These are phyloP conservation scores for Philopedon plagiatum DNA, from an alignment of 2,888 invertebrate species.

Conservation along the genomic window DNA sequence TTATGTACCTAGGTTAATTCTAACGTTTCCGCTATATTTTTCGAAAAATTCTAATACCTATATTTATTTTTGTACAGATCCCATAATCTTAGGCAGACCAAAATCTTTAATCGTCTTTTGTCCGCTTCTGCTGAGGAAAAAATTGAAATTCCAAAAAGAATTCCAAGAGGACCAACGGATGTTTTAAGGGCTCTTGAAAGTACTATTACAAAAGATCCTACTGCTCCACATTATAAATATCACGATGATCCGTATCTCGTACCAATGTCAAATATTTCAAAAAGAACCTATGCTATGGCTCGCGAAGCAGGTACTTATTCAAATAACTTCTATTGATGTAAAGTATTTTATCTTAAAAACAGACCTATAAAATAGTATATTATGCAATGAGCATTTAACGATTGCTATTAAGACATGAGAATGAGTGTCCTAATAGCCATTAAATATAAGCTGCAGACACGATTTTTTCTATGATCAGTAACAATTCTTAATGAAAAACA, in stretches of 20 bases:
- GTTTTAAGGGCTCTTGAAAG: slow-evolving; percentile 84
- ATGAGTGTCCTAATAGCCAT: too few relatives aligned
- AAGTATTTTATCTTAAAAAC: too few relatives aligned
- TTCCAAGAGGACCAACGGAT: slow-evolving; percentile 85
- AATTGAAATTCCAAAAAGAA: slow-evolving; percentile 78
- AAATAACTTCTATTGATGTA: background rate
- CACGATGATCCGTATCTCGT: slow-evolving; percentile 93
- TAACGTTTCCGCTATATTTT: too few relatives aligned
- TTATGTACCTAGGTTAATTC: too few relatives aligned
- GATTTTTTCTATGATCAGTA: too few relatives aligned
- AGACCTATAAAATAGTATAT: too few relatives aligned
- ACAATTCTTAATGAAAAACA: too few relatives aligned
- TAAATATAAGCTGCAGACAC: too few relatives aligned
- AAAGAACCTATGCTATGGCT: slow-evolving; percentile 83
- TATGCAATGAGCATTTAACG: too few relatives aligned
- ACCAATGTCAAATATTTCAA: slow-evolving; percentile 79
- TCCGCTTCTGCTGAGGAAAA: slow-evolving; percentile 61
- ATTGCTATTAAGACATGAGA: too few relatives aligned
- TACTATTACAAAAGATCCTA: slow-evolving; percentile 82
- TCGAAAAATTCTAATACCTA: too few relatives aligned
- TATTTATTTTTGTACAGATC: slow-evolving; percentile 7
- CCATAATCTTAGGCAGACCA: slow-evolving; percentile 9
- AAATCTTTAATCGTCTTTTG: slow-evolving; percentile 27
- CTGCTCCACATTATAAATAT: slow-evolving; percentile 91
- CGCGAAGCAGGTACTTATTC: slow-evolving; percentile 81